Base-by-base conservation (phyloP, 2,888 invertebrate genomes). In the Flexamia atlantica region DNA sequence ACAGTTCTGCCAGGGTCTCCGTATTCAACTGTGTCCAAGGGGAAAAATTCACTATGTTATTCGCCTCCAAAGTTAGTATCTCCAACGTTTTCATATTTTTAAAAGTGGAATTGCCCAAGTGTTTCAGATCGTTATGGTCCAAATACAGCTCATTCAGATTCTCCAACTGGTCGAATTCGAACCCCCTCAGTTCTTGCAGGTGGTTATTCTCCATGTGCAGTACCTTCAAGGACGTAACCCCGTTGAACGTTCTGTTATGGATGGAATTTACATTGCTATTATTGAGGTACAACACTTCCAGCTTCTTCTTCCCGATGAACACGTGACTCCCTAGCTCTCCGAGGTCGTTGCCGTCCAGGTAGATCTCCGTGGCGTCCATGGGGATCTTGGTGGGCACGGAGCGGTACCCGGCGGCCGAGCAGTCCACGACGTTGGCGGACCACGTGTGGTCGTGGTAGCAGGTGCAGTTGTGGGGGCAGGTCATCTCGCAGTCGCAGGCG, bases 401-500 rank as follows among this genome's bases (percentile, higher is more conserved):
- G 85, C 92, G 91, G 88, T 96, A 94, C 89, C 93, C 92, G 90
- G 96, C 95, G 40, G 94, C 94, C 87, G 97, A 96, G 90, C 97
- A 98, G 90, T 97, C 97, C 72, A 97, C 97, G 57, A 97, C 96
- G 90, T 97, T 97, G 80, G 97, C 97, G 87, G 95, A 95, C 97
- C 98, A 98, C 86, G 96, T 94, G 90, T 97, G 96, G 89, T 98
- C 98, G 90, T 97, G 97, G 91, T 97, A 98, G 90, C 98, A 98
- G 87, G 96, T 95, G 91, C 98, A 98, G 89, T 97, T 97, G 88
- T 94, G 94, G 50, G 98, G 98, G 89, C 98, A 98, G 86, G 96
- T 97, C 96, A 98, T 97, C 92, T 98, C 97, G 91, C 98, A 98
- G 91, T 98, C 98, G 91, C 98, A 98, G 85, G 97, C 97, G 89